Conservation (phyloP, 2,797 vertebrate genomes). For the Pteronotus mesoamericanus region DNA sequence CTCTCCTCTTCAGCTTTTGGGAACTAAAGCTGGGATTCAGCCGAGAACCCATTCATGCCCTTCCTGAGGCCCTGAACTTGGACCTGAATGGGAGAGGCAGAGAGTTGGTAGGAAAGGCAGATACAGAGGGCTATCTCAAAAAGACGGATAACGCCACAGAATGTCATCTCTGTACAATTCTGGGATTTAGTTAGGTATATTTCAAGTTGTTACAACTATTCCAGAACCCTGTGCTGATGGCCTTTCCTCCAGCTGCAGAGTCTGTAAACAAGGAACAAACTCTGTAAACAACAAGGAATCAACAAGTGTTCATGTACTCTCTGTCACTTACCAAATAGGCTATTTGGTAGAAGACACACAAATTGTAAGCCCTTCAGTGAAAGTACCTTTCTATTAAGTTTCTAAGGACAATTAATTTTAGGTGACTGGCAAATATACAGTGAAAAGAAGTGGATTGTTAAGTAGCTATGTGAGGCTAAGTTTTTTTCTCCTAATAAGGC, state of each 20-base stretch:
- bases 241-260: not conserved
- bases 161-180: not conserved
- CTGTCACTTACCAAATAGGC: not conserved
- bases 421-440: slow-evolving; percentile 12
- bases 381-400: slow-evolving; percentile 65
- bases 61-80: not conserved
- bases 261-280: slow-evolving; percentile 23
- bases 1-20: not conserved
- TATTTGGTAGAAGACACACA: slow-evolving; percentile 36
- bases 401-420: slow-evolving; percentile 57
- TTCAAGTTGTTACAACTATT: not conserved
- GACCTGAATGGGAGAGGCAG: not conserved
- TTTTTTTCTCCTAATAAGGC: not conserved
- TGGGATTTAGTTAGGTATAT: not conserved
- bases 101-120: not conserved
- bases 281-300: not conserved
- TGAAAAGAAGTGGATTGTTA: slow-evolving; percentile 60
- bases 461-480: slow-evolving; percentile 1
- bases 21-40: not conserved
- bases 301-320: not conserved
- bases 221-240: not conserved
- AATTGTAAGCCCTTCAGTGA: slow-evolving; percentile 44
- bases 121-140: not conserved
- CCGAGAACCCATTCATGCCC: not conserved
- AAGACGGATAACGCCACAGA: not conserved